Percentiles rank a stretch among this genome's conserved stretches.
These are phyloP conservation scores for Cricetomys ansorgei DNA, from an alignment of 2,113 vertebrate genomes.

Conservation along the genomic window DNA sequence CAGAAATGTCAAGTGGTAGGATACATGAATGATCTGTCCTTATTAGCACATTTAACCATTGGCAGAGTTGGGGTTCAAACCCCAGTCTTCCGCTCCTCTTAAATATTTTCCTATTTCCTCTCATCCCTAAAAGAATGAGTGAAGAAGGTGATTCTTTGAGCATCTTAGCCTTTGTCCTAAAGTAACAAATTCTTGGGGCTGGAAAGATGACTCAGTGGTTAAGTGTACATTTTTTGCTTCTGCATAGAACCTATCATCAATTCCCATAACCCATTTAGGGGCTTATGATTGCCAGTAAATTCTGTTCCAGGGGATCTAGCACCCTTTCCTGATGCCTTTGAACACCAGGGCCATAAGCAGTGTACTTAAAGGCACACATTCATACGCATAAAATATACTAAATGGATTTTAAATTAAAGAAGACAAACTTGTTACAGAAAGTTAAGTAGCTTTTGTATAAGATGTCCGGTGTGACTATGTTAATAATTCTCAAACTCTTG, in stretches of 20 bases:
- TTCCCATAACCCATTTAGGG: not conserved
- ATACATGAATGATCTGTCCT: not conserved
- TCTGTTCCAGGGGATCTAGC: not conserved
- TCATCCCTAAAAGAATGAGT: not conserved
- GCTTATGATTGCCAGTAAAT: too few relatives aligned
- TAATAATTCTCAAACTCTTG: slow-evolving; percentile 11
- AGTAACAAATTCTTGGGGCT: not conserved
- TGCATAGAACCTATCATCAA: not conserved
- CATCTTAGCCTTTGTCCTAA: slow-evolving; percentile 32
- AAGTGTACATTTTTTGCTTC: not conserved
- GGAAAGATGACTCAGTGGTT: not conserved
- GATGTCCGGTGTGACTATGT: not conserved
- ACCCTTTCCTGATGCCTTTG: too few relatives aligned
- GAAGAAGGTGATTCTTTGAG: not conserved
- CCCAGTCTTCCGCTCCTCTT: not conserved
- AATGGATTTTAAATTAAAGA: not conserved
- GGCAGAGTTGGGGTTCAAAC: not conserved
- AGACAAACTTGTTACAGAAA: not conserved
- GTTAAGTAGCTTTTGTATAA: not conserved
- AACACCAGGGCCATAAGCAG: not conserved
- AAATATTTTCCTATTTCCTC: not conserved
- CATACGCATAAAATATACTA: not conserved
- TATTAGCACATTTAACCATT: not conserved
- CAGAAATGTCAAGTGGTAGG: not conserved
- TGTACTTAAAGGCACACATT: not conserved